These are phyloP conservation scores for Macropis europaea DNA, from an alignment of 2,888 invertebrate species.

Conservation along the genomic window DNA sequence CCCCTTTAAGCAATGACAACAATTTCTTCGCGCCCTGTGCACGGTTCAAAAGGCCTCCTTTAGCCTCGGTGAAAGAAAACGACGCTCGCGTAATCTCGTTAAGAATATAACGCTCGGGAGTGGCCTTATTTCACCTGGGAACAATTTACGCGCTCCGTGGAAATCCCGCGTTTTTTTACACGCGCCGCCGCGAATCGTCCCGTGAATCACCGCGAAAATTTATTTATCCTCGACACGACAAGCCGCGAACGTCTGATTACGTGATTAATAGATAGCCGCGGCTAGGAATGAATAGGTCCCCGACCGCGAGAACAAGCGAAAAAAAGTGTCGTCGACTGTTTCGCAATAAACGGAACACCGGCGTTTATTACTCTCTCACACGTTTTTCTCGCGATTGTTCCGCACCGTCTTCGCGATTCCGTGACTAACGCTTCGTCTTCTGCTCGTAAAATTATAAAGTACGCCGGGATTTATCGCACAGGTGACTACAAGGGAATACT, in stretches of 20 bases:
- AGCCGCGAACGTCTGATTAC: neutral
- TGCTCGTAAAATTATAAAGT: too few species aligned
- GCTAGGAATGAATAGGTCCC: too few species aligned
- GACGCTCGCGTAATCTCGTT: neutral
- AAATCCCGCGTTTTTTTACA: neutral
- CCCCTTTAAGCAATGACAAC: neutral
- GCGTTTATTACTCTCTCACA: too few species aligned
- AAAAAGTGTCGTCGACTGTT: too few species aligned
- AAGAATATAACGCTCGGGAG: neutral
- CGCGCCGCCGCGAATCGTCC: neutral
- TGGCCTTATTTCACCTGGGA: neutral
- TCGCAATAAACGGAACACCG: too few species aligned
- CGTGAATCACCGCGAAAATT: constrained; percentile 5
- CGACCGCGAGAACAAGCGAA: too few species aligned
- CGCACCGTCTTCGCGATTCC: too few species aligned
- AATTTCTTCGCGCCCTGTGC: neutral
- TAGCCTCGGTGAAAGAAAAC: neutral
- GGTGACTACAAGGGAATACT: too few species aligned
- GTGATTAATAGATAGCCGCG: neutral
- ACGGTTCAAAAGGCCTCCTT: neutral
- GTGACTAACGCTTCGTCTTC: too few species aligned
- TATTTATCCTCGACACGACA: constrained; percentile 3
- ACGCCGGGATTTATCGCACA: too few species aligned
- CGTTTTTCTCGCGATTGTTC: too few species aligned
- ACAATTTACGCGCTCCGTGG: neutral